Conservation (phyloP, 2,113 vertebrate species). For the Engystomops pustulosus region DNA sequence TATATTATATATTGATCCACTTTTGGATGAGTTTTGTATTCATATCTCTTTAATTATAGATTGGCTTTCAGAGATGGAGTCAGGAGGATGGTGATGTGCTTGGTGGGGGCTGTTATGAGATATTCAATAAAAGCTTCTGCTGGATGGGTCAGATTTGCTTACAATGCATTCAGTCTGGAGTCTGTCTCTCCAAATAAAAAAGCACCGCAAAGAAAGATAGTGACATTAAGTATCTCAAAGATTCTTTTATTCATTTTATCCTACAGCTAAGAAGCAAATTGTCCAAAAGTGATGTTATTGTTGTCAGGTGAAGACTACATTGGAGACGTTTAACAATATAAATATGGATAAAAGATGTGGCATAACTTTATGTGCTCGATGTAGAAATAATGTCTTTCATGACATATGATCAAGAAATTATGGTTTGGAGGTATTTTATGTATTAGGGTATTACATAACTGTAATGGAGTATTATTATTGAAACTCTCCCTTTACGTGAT, state of each 20-base stretch:
- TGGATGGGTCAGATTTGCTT: slow-evolving; percentile 45
- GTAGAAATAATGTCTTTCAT: not conserved
- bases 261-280: not conserved
- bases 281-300: not conserved
- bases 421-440: not conserved
- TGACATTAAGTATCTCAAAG: not conserved
- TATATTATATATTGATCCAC: slow-evolving; percentile 58
- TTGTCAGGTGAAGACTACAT: not conserved
- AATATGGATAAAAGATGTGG: not conserved
- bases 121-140: slow-evolving; percentile 58
- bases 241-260: not conserved
- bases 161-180: slow-evolving; percentile 33
- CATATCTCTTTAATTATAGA: slow-evolving; percentile 61
- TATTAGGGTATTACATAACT: not conserved
- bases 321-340: not conserved
- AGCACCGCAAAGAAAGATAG: slow-evolving; percentile 23
- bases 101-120: slow-evolving; percentile 47
- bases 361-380: not conserved
- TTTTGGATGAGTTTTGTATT: slow-evolving; percentile 59
- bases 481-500: not conserved
- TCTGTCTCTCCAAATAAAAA: not conserved
- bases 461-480: not conserved
- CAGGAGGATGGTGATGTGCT: slow-evolving; percentile 45
- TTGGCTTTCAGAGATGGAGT: slow-evolving; percentile 57
- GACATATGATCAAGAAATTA: not conserved